phyloP scores from a whole-genome alignment of 1,140 invertebrate species.

The Dendrolimus kikuchii region DNA sequence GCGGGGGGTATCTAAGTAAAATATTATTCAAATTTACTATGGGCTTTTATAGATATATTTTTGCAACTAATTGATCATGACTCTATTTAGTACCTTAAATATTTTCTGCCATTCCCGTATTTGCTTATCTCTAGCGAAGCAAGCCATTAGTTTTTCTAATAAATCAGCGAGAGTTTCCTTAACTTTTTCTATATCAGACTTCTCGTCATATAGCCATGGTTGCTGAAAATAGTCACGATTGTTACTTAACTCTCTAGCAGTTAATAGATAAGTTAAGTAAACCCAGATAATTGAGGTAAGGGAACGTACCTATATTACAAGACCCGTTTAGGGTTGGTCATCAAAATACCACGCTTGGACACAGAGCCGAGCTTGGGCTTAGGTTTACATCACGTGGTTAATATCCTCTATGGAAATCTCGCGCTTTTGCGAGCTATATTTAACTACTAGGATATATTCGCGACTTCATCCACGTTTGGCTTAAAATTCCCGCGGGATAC shows the following conservation, averaged over 20 bases:
- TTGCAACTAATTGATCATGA: too few relatives aligned
- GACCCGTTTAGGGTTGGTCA: too few relatives aligned
- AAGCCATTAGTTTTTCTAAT: conserved; percentile 73
- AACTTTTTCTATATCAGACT: conserved; percentile 78
- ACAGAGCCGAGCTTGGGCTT: too few relatives aligned
- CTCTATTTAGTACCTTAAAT: conserved; percentile 73
- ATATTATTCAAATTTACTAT: conserved; percentile 3
- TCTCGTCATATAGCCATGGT: conserved; percentile 80
- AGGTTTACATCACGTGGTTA: too few relatives aligned
- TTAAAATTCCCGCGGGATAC: too few relatives aligned
- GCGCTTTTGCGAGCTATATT: too few relatives aligned
- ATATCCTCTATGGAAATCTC: too few relatives aligned
- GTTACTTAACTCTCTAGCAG: neutral
- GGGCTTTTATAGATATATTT: neutral
- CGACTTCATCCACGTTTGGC: too few relatives aligned
- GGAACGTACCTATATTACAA: too few relatives aligned
- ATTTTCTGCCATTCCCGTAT: conserved; percentile 80
- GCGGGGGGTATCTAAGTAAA: conserved; percentile 75
- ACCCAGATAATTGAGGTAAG: too few relatives aligned
- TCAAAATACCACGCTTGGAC: too few relatives aligned
- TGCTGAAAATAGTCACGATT: conserved; percentile 65
- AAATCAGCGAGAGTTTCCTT: conserved; percentile 76
- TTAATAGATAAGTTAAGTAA: neutral
- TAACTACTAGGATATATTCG: too few relatives aligned
- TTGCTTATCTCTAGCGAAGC: conserved; percentile 77